Conservation (phyloP, 2,888 invertebrate species). For the Nematopogon swammerdamellus region DNA sequence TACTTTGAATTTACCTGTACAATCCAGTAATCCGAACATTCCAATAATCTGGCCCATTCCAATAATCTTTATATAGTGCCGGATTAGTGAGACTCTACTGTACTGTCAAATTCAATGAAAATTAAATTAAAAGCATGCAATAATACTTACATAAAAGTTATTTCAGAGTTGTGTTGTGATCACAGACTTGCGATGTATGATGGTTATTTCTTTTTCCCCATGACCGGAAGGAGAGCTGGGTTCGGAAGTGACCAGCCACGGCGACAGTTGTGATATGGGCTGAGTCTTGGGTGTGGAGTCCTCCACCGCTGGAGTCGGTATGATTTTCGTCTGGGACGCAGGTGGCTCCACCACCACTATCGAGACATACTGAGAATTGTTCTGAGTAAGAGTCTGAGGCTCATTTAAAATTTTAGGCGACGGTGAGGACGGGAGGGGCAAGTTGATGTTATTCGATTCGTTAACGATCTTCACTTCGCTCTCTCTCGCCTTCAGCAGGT, state of each 20-base stretch:
- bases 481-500: conserved; percentile 79
- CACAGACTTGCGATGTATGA: conserved; percentile 80
- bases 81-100: too few species aligned
- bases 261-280: conserved; percentile 68
- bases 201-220: conserved; percentile 62
- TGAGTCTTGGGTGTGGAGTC: conserved; percentile 53
- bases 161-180: conserved; percentile 77
- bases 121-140: too few species aligned
- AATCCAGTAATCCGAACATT: too few species aligned
- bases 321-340: conserved; percentile 26
- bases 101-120: too few species aligned
- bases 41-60: too few species aligned
- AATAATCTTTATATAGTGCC: too few species aligned
- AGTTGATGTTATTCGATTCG: conserved; percentile 39
- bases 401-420: conserved; percentile 55
- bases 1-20: too few species aligned
- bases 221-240: conserved; percentile 62
- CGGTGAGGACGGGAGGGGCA: conserved; percentile 43
- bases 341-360: conserved; percentile 50
- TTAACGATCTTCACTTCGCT: conserved; percentile 47
- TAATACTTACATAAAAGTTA: too few species aligned
- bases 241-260: conserved; percentile 79
- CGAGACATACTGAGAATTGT: conserved; percentile 47
- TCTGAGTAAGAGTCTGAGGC: conserved; percentile 34
- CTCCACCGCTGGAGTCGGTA: conserved; percentile 45